These are phyloP conservation scores for Etheostoma spectabile DNA, from an alignment of 2,113 vertebrate species.

Conservation along the genomic window DNA sequence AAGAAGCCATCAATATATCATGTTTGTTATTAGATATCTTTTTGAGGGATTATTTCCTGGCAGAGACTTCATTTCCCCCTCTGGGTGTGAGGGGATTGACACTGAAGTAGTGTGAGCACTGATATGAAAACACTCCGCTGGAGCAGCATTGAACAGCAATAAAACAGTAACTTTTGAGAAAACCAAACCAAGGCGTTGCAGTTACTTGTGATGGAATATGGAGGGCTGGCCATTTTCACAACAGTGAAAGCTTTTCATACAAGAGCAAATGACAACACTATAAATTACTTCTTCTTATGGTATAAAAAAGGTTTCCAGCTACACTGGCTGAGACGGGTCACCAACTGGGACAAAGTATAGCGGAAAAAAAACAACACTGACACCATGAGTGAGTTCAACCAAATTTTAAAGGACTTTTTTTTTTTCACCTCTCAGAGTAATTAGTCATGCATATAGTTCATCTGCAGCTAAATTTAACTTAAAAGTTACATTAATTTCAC, in stretches of 20 bases:
- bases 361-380: no score
- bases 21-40: slow-evolving; percentile 37
- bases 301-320: not conserved
- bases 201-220: slow-evolving; percentile 35
- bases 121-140: slow-evolving; percentile 48
- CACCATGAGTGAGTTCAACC: not conserved
- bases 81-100: slow-evolving; percentile 52
- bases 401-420: not conserved
- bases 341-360: not conserved
- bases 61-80: slow-evolving; percentile 17
- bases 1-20: slow-evolving; percentile 32
- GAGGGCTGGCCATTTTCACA: slow-evolving; percentile 15
- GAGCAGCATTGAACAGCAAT: slow-evolving; percentile 37
- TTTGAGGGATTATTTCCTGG: slow-evolving; percentile 30
- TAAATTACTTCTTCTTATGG: not conserved
- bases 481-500: no score
- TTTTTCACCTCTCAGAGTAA: no score
- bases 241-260: slow-evolving; percentile 26
- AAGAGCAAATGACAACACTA: no score
- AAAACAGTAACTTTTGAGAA: slow-evolving; percentile 43
- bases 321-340: not conserved
- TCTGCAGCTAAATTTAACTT: no score
- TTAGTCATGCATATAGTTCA: no score
- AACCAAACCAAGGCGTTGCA: slow-evolving; percentile 32
- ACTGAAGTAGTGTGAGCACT: slow-evolving; percentile 7